A percentile compares a stretch with the other conserved stretches of the same genome.
Conservation (phyloP, 2,797 vertebrate species). For the Poecilia gillii region DNA sequence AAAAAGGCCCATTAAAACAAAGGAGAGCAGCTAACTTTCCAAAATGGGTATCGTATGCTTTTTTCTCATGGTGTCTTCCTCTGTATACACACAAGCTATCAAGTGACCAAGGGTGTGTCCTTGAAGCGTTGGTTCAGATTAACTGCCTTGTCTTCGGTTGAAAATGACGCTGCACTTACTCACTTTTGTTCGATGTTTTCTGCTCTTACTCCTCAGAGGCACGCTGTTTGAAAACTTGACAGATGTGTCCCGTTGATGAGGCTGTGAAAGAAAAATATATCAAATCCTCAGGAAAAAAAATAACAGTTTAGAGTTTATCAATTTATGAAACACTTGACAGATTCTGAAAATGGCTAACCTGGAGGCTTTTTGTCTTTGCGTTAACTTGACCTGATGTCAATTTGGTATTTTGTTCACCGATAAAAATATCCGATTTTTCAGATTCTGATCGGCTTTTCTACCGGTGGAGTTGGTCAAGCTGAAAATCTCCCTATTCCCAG, state of each 20-base stretch:
- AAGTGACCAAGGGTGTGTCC: conserved; percentile 58
- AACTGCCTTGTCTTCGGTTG: conserved; percentile 23
- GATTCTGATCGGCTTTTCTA: neutral
- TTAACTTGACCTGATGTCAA: neutral
- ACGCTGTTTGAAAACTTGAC: conserved; percentile 4
- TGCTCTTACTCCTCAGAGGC: neutral
- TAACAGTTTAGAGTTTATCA: neutral
- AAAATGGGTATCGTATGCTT: conserved; percentile 41
- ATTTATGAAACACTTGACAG: neutral
- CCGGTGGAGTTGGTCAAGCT: neutral
- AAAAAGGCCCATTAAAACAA: conserved; percentile 66
- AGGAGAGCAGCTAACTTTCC: conserved; percentile 41
- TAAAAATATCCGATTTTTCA: neutral
- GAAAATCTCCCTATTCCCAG: neutral
- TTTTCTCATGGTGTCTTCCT: conserved; percentile 60
- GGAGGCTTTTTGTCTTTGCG: neutral
- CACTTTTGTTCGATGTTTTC: neutral
- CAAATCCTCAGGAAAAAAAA: no score
- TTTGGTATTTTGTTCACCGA: neutral
- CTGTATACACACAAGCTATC: conserved; percentile 32
- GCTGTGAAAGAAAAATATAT: neutral
- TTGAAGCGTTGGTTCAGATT: conserved; percentile 35
- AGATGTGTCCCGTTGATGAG: conserved; percentile 6
- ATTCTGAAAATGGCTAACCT: neutral
- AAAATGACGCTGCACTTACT: neutral